Base-by-base conservation (phyloP, 2,797 vertebrate genomes). In the Gastrophryne carolinensis region DNA sequence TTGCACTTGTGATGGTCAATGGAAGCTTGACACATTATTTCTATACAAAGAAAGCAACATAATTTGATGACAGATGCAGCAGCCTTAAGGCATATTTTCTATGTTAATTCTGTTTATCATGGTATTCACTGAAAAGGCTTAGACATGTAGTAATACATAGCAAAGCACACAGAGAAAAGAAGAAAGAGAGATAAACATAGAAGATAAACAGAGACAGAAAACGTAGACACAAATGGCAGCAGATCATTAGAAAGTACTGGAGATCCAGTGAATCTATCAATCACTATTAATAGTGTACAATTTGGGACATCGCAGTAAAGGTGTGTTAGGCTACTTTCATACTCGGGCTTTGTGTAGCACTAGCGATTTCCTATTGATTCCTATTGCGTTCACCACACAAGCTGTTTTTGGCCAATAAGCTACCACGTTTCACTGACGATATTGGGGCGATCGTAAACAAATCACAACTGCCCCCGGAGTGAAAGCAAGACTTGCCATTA, bases 51-150 rank as follows among this genome's bases (percentile, higher is more conserved):
- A 65, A 34, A 47, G 17, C 37, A 56, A 56, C 34, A 68, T 41
- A 68, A 56, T 39, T 19, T 32, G 27, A 68, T 34, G 56, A 56
- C 65, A 68, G 65, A 68, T 68, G 65, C 53, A 56, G 56, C 41
- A 30, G 65, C 65, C 50, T 30, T n/a, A 27, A 53, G 56, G 65
- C 50, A 41, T 56, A 53, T 56, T 68, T 68, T 54, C 50, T 27
- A 37, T 26, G 53, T 27, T 53, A 52, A 68, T 39, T 34, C 32
- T 56, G 35, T 68, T 68, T 68, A 39, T 39, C 39, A 39, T 68
- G 15, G 21, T 37, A 56, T 54, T 27, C 34, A 41, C n/a, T 39
- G 26, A 17, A 68, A 11, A 54, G 24, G 37, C n/a, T 37, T 35
- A 54, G 26, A 54, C 17, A 37, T 21, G 34, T 35, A 52, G 26